Percentiles rank a stretch among this genome's conserved stretches.
These are phyloP conservation scores for Sisor rabdophorus DNA, from an alignment of 2,113 vertebrate genomes.

Conservation along the genomic window DNA sequence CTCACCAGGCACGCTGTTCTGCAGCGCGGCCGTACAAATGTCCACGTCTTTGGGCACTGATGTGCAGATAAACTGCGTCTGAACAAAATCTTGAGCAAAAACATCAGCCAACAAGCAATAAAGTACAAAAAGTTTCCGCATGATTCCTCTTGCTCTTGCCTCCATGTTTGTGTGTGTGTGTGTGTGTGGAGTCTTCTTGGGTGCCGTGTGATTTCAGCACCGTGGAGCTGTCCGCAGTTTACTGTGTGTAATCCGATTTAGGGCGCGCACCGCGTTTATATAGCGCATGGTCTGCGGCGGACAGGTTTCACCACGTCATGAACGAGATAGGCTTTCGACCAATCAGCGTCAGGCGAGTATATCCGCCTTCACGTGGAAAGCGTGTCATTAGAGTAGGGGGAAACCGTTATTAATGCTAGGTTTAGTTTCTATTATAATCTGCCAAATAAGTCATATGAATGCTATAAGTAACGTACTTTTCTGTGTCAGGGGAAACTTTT, in stretches of 20 bases:
- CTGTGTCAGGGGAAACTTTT: no score
- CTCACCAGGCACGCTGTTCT: conserved; percentile 79
- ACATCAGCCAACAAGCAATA: conserved; percentile 64
- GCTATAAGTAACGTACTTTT: neutral
- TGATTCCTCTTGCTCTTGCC: conserved; percentile 51
- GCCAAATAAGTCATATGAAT: neutral
- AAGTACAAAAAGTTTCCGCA: conserved; percentile 74
- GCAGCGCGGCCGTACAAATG: conserved; percentile 85
- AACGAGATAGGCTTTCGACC: conserved; percentile 51
- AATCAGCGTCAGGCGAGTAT: conserved; percentile 39
- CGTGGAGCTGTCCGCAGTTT: conserved; percentile 52
- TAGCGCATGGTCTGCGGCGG: conserved; percentile 57
- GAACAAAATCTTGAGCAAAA: conserved; percentile 78
- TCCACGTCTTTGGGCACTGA: conserved; percentile 94
- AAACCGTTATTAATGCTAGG: neutral
- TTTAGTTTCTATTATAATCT: neutral
- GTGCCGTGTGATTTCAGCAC: conserved; percentile 46
- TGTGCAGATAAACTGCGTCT: conserved; percentile 94
- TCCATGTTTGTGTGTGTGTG: conserved; percentile 52
- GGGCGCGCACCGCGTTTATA: conserved; percentile 66
- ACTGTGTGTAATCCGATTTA: conserved; percentile 53
- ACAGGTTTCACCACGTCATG: conserved; percentile 64
- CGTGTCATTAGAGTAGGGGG: conserved; percentile 46
- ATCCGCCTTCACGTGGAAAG: conserved; percentile 44
- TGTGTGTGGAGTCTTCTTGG: neutral